phyloP scores from a whole-genome alignment of 2,797 vertebrate species.

The Muscicapa striata region DNA sequence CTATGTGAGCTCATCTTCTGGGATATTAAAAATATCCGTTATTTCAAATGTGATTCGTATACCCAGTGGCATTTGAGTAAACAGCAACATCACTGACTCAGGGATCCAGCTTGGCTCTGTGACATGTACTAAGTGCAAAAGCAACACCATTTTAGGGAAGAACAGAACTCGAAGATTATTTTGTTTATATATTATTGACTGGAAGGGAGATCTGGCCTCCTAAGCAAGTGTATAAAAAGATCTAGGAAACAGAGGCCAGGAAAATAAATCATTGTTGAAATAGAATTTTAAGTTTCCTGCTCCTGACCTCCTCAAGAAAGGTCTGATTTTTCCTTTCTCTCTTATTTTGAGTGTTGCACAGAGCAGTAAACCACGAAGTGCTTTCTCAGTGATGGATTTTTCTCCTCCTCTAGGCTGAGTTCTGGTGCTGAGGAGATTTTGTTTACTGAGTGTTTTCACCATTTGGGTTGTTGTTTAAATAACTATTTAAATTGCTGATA shows the following conservation, averaged over 20 bases:
- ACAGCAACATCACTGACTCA: slow-evolving; percentile 25
- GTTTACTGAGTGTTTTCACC: background rate
- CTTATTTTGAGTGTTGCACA: background rate
- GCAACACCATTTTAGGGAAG: slow-evolving; percentile 35
- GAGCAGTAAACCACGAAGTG: background rate
- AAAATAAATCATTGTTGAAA: slow-evolving; percentile 46
- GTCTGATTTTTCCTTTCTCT: slow-evolving; percentile 15
- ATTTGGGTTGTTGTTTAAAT: background rate
- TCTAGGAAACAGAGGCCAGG: slow-evolving; percentile 16
- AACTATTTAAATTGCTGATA: background rate
- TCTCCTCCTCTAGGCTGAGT: background rate
- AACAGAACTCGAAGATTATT: background rate
- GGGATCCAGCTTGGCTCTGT: background rate
- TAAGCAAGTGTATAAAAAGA: slow-evolving; percentile 24
- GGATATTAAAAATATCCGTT: slow-evolving; percentile 38
- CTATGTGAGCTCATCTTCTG: slow-evolving; percentile 31
- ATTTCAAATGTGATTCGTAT: background rate
- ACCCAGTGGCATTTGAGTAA: slow-evolving; percentile 9
- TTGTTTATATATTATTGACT: slow-evolving; percentile 2
- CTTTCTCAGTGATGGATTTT: background rate
- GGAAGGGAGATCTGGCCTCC: background rate
- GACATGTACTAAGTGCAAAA: background rate
- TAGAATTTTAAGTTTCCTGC: slow-evolving; percentile 54
- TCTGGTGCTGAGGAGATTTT: background rate
- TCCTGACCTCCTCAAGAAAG: slow-evolving; percentile 29